phyloP scores from a whole-genome alignment of 2,797 vertebrate species.

The Argentina silus region DNA sequence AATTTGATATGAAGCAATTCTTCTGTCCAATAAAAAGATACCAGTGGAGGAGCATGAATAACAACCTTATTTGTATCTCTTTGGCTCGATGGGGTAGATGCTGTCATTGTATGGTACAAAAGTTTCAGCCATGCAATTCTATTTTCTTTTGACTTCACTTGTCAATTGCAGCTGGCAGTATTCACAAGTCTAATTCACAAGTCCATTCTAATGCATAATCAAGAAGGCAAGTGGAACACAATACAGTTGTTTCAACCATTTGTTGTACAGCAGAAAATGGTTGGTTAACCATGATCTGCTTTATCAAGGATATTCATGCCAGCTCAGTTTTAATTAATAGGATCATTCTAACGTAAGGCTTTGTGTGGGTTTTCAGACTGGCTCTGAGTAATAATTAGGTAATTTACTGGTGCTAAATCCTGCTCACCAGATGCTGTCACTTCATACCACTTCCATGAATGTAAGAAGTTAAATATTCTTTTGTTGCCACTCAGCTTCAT shows the following conservation, averaged over 20 bases:
- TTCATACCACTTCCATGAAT: neutral
- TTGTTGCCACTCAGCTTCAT: neutral
- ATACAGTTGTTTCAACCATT: slow-evolving; percentile 7
- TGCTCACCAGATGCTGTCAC: neutral
- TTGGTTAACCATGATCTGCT: slow-evolving; percentile 17
- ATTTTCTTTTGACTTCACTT: neutral
- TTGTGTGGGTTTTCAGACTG: slow-evolving; percentile 25
- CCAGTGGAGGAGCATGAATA: neutral
- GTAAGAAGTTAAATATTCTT: neutral
- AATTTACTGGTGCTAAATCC: neutral
- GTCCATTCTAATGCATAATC: neutral
- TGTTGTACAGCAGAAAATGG: slow-evolving; percentile 32
- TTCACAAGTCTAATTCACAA: too few species aligned
- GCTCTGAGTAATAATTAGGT: neutral
- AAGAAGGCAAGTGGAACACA: neutral
- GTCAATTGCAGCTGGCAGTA: neutral
- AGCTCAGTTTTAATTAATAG: slow-evolving; percentile 48
- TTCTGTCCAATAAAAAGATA: neutral
- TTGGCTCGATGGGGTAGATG: neutral
- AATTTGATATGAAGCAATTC: neutral
- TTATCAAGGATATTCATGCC: slow-evolving; percentile 29
- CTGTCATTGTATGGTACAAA: neutral
- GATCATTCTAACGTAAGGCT: slow-evolving; percentile 45
- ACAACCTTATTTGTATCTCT: neutral
- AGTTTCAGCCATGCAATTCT: neutral